Evolutionary conservation across 1,140 invertebrate species (phyloP).

Genomic region (Drosophila varians): DNA sequence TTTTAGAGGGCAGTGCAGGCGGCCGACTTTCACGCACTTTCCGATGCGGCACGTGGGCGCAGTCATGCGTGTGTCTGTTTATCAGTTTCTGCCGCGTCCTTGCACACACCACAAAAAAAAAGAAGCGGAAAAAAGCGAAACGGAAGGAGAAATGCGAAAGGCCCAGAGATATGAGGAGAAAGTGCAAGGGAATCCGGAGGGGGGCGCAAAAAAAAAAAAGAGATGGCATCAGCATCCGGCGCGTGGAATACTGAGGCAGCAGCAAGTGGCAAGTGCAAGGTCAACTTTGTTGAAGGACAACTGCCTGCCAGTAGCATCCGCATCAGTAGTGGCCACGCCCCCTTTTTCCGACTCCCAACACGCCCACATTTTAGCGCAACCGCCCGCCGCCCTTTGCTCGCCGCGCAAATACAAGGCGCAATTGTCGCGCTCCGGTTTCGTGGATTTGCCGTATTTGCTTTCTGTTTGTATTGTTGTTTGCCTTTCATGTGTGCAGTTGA

Average conservation of each 20-base stretch:
- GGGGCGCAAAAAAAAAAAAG: constrained; percentile 23
- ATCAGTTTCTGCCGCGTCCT: constrained; percentile 72
- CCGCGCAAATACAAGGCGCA: constrained; percentile 40
- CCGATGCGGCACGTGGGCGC: constrained; percentile 71
- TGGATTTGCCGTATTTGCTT: constrained; percentile 52
- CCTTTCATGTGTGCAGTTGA: constrained; percentile 1
- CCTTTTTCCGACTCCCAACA: not conserved
- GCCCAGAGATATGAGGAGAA: constrained; percentile 15
- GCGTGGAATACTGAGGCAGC: constrained; percentile 41
- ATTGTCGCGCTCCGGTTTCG: constrained; percentile 59
- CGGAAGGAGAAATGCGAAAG: not conserved
- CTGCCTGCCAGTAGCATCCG: constrained; percentile 48
- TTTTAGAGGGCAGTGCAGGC: constrained; percentile 12
- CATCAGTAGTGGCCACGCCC: constrained; percentile 23
- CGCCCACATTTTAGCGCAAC: not conserved
- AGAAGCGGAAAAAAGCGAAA: not conserved
- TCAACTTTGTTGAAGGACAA: constrained; percentile 79
- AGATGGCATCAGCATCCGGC: constrained; percentile 71
- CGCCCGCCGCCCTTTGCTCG: not conserved
- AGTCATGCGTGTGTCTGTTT: constrained; percentile 66
- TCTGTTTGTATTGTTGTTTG: constrained; percentile 49
- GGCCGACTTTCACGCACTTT: constrained; percentile 66
- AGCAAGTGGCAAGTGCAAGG: constrained; percentile 79
- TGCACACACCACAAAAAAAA: constrained; percentile 43
- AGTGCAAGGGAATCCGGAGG: constrained; percentile 17